These are phyloP conservation scores for Serrognathus titanus DNA, from an alignment of 2,888 invertebrate genomes.

Conservation along the genomic window DNA sequence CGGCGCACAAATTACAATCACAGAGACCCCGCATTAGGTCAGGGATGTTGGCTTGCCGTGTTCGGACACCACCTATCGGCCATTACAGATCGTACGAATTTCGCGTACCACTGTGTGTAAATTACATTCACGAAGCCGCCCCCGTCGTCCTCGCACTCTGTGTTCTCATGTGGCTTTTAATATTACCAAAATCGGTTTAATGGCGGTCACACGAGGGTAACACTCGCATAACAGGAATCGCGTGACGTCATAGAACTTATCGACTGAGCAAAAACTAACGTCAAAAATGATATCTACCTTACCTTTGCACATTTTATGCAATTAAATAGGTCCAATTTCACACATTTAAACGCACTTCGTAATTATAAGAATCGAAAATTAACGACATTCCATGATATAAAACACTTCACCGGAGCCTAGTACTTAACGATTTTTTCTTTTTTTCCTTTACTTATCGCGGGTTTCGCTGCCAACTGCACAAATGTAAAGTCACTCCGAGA, in stretches of 20 bases:
- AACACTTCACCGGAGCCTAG: no score
- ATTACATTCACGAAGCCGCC: neutral
- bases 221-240: constrained; percentile 35
- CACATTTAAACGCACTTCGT: no score
- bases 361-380: no score
- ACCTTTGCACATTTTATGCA: constrained; percentile 2
- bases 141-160: constrained; percentile 1
- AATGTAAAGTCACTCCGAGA: neutral
- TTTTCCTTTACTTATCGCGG: constrained; percentile 5
- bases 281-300: constrained; percentile 8
- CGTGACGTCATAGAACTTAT: constrained; percentile 32
- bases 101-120: neutral
- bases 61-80: constrained; percentile 64
- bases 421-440: no score
- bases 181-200: constrained; percentile 28
- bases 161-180: constrained; percentile 15
- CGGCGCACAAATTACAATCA: constrained; percentile 33
- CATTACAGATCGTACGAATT: constrained; percentile 56
- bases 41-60: constrained; percentile 34
- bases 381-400: no score
- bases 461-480: constrained; percentile 11
- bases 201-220: constrained; percentile 40
- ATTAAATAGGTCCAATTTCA: no score
- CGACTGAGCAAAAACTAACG: constrained; percentile 15
- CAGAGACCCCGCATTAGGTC: constrained; percentile 41